These are phyloP conservation scores for Wasmannia auropunctata DNA, from an alignment of 1,140 invertebrate species.

Conservation along the genomic window DNA sequence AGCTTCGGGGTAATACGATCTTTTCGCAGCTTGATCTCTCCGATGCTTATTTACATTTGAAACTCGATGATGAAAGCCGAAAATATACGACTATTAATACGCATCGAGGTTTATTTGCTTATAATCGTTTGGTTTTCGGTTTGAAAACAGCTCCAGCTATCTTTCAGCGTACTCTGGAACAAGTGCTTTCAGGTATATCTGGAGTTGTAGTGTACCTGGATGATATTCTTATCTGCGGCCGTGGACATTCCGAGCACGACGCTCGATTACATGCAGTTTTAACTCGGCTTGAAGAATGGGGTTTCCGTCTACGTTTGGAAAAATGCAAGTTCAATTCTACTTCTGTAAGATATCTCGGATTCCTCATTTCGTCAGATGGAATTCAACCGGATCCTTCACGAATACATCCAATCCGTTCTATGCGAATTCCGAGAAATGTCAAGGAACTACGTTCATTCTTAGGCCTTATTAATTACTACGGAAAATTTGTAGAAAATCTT, in stretches of 20 bases:
- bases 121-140: too few species aligned
- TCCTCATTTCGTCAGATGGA: background rate
- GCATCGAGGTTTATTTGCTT: too few species aligned
- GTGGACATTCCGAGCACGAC: background rate
- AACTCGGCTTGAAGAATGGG: background rate
- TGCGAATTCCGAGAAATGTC: background rate
- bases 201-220: too few species aligned
- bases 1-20: too few species aligned
- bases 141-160: too few species aligned
- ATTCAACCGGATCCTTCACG: background rate
- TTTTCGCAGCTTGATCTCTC: too few species aligned
- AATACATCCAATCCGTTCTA: background rate
- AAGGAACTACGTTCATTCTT: background rate
- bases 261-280: background rate
- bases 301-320: background rate
- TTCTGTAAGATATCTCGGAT: background rate
- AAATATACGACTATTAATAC: too few species aligned
- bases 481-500: background rate
- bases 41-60: too few species aligned
- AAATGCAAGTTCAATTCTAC: background rate
- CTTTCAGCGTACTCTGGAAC: too few species aligned
- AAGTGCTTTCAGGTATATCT: too few species aligned
- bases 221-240: background rate
- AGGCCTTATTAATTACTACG: background rate
- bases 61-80: too few species aligned